Base-by-base conservation (phyloP, 2,113 vertebrate species). In the Cercocebus atys region DNA sequence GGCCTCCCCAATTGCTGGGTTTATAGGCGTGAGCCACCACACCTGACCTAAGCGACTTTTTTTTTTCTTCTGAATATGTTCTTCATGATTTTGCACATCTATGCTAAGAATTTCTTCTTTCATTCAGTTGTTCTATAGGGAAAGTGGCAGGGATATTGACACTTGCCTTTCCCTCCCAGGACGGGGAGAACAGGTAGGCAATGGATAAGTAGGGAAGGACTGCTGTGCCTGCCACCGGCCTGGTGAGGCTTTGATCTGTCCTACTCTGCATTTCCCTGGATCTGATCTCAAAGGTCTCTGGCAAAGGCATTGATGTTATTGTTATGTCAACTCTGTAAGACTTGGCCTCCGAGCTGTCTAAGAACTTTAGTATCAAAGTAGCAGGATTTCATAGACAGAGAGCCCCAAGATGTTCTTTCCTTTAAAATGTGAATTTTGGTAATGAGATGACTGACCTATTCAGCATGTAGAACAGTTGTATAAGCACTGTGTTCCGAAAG, bases 341-440 rank as follows among this genome's bases (percentile, higher is more conserved):
- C 76, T 86, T 52, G 47, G 80, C 47, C 75, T 17, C 40, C 55
- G 38, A 70, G 13, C n/a, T 84, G 52, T 68, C 66, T 83, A 23
- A 57, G 80, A 90, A 72, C 52, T 57, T 76, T 4, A 30, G 25
- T n/a, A 55, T 75, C 73, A 80, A 59, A 93, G 81, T 61, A 9
- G 3, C 68, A 75, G 30, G 18, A 22, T 88, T 66, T 94, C 45
- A 1, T 8, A 84, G 55, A 25, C 43, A 81, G 52, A 73, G n/a
- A 68, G 45, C 47, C 59, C 32, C 32, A 43, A 81, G 81, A 78
- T 88, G 43, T 43, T 90, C 79, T 93, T 73, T 73, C 35, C 76
- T 96, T 97, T 68, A 64, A 85, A 72, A 70, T 81, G 79, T 88
- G 90, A 18, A 75, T 86, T 68, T 79, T 6, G 17, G 72, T 52